Evolutionary conservation across 2,113 vertebrate genomes (phyloP).

Genomic region (Takifugu bimaculatus): DNA sequence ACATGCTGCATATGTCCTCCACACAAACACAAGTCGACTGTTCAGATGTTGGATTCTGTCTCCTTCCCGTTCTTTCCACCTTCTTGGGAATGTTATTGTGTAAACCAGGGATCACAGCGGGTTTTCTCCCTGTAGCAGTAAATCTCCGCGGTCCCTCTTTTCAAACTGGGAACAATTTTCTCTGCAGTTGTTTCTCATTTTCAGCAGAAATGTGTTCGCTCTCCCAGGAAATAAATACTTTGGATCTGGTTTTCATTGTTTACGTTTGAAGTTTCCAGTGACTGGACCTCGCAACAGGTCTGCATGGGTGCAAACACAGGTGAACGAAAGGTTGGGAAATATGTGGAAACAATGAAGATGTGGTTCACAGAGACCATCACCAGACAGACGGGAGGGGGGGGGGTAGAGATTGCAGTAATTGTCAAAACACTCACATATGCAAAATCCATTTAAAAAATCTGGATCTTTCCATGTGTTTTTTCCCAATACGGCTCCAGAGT

Average conservation of each 20-base stretch:
- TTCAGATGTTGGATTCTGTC: constrained; percentile 2
- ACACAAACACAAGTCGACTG: not conserved
- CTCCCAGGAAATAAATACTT: constrained; percentile 42
- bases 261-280: constrained; percentile 40
- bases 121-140: constrained; percentile 24
- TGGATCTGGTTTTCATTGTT: constrained; percentile 48
- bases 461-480: constrained; percentile 16
- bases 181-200: constrained; percentile 64
- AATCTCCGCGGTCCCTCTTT: constrained; percentile 3
- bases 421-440: constrained; percentile 28
- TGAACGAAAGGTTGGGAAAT: constrained; percentile 5
- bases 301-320: constrained; percentile 14
- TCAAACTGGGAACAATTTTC: constrained; percentile 57
- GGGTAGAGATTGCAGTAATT: constrained; percentile 4
- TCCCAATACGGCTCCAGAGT: constrained; percentile 10
- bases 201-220: constrained; percentile 35
- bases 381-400: constrained; percentile 3
- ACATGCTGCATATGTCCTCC: not conserved
- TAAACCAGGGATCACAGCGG: constrained; percentile 25
- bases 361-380: not conserved
- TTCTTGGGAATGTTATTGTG: constrained; percentile 27
- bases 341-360: not conserved
- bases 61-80: constrained; percentile 5
- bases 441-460: constrained; percentile 27
- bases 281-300: constrained; percentile 7